Conservation (phyloP, 2,797 vertebrate genomes). For the Rhincodon typus region DNA sequence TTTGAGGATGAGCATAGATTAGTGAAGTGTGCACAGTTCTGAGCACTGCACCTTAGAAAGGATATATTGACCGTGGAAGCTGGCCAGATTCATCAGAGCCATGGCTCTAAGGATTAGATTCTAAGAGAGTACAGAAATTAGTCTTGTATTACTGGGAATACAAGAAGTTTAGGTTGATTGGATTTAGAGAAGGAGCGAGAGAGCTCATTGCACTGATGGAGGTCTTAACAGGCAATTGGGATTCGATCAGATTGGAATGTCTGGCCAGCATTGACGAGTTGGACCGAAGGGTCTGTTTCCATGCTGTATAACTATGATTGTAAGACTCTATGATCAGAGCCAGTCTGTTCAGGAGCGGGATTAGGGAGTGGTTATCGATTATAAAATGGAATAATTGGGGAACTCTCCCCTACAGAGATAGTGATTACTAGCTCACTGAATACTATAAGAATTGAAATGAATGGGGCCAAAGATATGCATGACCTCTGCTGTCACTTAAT, state of each 20-base stretch:
- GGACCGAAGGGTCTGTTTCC: too few relatives aligned
- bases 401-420: not conserved
- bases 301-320: too few relatives aligned
- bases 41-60: not conserved
- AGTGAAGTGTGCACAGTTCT: not conserved
- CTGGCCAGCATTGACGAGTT: too few relatives aligned
- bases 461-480: not conserved
- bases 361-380: not conserved
- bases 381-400: not conserved
- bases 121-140: not conserved
- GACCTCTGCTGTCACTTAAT: not conserved
- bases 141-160: too few relatives aligned
- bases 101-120: not conserved
- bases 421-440: not conserved
- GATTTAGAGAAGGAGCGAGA: not conserved
- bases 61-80: not conserved
- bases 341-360: not conserved
- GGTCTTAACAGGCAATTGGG: not conserved
- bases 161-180: not conserved
- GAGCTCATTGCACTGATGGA: not conserved
- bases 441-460: too few relatives aligned
- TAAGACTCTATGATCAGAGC: not conserved
- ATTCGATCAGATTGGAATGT: too few relatives aligned
- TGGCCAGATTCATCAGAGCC: not conserved
- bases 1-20: not conserved